Conservation (phyloP, 30 jellyfish, hydroid and myxozoan genomes). For the Rhopilema esculentum region DNA sequence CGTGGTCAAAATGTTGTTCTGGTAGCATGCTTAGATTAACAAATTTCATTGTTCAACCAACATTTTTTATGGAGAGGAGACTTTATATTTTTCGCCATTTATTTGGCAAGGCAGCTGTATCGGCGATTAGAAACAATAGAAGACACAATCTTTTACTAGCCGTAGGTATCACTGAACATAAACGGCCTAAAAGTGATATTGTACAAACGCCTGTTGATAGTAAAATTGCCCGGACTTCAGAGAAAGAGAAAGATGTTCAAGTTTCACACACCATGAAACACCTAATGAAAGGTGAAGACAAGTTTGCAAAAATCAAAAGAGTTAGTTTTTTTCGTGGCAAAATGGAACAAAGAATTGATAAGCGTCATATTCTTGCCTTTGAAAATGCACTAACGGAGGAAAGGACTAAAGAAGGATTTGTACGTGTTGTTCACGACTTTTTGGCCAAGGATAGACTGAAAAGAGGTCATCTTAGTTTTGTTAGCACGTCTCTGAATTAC, state of each 20-base stretch:
- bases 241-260: constrained; percentile 1
- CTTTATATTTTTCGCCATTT: not conserved
- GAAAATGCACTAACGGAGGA: constrained; percentile 55
- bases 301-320: constrained; percentile 20
- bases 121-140: not conserved
- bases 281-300: constrained; percentile 27
- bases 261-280: constrained; percentile 23
- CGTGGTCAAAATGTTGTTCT: too few relatives aligned
- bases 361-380: constrained; percentile 45
- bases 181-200: not conserved
- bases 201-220: not conserved
- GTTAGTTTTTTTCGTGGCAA: constrained; percentile 52
- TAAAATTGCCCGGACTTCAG: not conserved
- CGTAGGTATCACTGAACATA: not conserved
- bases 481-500: constrained; percentile 81
- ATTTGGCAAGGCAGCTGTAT: not conserved
- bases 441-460: constrained; percentile 60
- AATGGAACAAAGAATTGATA: constrained; percentile 41
- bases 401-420: constrained; percentile 74
- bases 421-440: constrained; percentile 59
- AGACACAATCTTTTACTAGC: not conserved
- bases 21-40: not conserved
- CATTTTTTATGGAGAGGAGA: not conserved
- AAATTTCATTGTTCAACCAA: not conserved
- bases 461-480: constrained; percentile 88